A percentile compares a stretch with the other conserved stretches of the same genome.
Conservation (phyloP, 2,113 vertebrate species). For the Sciurus niger region DNA sequence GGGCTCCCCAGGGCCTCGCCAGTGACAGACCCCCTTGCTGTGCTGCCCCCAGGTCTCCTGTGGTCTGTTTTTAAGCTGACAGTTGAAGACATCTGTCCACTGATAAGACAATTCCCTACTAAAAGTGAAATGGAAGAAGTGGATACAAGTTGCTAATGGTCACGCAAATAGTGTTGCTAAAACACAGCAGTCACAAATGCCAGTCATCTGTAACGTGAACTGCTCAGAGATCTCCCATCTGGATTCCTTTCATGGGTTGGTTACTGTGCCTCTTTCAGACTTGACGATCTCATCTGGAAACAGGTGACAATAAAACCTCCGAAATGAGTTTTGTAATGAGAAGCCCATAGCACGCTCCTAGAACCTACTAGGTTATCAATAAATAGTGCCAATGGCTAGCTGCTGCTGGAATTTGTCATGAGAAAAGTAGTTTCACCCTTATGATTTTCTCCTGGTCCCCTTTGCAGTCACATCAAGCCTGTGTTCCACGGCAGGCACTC, state of each 20-base stretch:
- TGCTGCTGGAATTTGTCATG: too few relatives aligned
- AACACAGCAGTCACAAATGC: background rate
- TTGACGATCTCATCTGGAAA: background rate
- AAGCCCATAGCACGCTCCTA: background rate
- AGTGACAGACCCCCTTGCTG: too few relatives aligned
- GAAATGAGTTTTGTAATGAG: background rate
- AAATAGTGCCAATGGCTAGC: background rate
- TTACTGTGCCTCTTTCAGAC: background rate
- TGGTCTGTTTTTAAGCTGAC: background rate
- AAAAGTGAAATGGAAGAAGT: background rate
- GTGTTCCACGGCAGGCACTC: constrained; percentile 37
- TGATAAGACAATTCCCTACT: background rate
- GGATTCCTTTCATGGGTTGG: too few relatives aligned
- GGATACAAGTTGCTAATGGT: background rate
- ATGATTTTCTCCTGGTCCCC: background rate
- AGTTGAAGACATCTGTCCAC: background rate
- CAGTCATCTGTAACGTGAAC: fast-evolving
- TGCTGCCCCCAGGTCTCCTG: fast-evolving
- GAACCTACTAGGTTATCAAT: background rate
- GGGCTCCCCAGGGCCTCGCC: fast-evolving
- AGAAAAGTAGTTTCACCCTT: background rate
- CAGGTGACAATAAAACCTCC: background rate
- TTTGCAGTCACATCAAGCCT: background rate
- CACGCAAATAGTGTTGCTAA: background rate
- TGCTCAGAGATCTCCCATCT: background rate